Conservation (phyloP, 1,140 invertebrate species). For the Drosophila littoralis region DNA sequence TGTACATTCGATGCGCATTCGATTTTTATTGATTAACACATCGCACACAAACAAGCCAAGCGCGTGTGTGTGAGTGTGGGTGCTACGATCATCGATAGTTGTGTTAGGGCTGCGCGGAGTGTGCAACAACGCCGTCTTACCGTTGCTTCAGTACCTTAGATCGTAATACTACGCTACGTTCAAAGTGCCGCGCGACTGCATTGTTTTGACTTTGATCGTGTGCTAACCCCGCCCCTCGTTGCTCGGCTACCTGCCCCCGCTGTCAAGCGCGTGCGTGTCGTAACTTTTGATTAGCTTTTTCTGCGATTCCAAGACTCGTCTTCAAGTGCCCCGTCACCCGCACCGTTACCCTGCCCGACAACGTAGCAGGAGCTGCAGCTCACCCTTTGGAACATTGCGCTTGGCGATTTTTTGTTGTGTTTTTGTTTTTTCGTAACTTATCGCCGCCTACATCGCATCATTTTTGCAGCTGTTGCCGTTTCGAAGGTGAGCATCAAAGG, state of each 20-base stretch:
- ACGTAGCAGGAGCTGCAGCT: slow-evolving; percentile 17
- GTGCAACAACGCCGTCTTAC: slow-evolving; percentile 26
- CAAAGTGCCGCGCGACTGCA: slow-evolving; percentile 68
- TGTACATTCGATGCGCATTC: slow-evolving; percentile 59
- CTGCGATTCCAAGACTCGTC: slow-evolving; percentile 45
- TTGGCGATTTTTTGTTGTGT: slow-evolving; percentile 13
- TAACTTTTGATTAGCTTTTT: slow-evolving; percentile 77
- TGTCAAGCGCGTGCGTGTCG: slow-evolving; percentile 71
- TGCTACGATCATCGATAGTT: slow-evolving; percentile 31
- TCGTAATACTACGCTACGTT: slow-evolving; percentile 43
- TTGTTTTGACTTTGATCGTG: slow-evolving; percentile 75
- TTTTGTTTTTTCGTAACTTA: slow-evolving; percentile 65
- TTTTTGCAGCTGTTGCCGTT: slow-evolving; percentile 38
- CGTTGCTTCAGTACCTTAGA: slow-evolving; percentile 23
- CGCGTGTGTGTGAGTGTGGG: slow-evolving; percentile 28
- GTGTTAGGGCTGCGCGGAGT: slow-evolving; percentile 36
- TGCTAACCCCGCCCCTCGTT: slow-evolving; percentile 10
- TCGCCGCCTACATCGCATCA: slow-evolving; percentile 67
- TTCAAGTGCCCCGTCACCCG: slow-evolving; percentile 27
- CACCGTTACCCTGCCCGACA: background rate
- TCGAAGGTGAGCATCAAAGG: slow-evolving; percentile 59
- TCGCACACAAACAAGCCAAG: slow-evolving; percentile 2
- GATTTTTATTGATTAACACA: slow-evolving; percentile 74
- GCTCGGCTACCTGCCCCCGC: background rate
- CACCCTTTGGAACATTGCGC: slow-evolving; percentile 57